Conservation (phyloP, 2,888 invertebrate genomes). For the Heliconius hortense region DNA sequence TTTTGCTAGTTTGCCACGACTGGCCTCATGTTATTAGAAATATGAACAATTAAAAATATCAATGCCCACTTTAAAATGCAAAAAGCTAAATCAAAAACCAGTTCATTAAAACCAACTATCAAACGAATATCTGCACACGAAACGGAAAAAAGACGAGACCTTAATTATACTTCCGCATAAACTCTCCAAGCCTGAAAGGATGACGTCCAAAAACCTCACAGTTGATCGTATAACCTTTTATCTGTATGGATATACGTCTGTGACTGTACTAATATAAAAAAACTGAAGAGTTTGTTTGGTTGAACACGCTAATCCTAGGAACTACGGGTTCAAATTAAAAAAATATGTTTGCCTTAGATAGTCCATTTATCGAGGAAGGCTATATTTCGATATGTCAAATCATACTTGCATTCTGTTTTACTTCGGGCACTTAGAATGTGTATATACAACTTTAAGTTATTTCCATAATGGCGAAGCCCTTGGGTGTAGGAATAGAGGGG, state of each 20-base stretch:
- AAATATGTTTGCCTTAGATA: neutral
- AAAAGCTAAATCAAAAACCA: neutral
- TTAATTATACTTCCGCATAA: slow-evolving; percentile 4
- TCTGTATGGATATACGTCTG: neutral
- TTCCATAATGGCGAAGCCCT: no score
- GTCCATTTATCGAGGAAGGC: no score
- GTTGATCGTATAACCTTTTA: neutral
- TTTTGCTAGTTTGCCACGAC: neutral
- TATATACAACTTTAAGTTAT: no score
- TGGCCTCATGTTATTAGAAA: neutral
- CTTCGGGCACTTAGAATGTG: no score
- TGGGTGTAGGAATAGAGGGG: no score
- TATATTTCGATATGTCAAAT: no score
- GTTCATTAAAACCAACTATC: slow-evolving; percentile 12
- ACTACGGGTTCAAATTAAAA: neutral
- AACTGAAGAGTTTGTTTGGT: neutral
- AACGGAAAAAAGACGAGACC: neutral
- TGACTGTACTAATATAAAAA: neutral
- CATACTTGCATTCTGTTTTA: no score
- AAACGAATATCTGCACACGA: neutral
- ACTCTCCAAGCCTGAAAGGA: neutral
- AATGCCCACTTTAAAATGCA: neutral
- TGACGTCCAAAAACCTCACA: slow-evolving; percentile 16
- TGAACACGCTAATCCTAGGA: neutral
- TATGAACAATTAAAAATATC: neutral